phyloP scores from a whole-genome alignment of 2,797 vertebrate genomes.

The Florisuga fusca region DNA sequence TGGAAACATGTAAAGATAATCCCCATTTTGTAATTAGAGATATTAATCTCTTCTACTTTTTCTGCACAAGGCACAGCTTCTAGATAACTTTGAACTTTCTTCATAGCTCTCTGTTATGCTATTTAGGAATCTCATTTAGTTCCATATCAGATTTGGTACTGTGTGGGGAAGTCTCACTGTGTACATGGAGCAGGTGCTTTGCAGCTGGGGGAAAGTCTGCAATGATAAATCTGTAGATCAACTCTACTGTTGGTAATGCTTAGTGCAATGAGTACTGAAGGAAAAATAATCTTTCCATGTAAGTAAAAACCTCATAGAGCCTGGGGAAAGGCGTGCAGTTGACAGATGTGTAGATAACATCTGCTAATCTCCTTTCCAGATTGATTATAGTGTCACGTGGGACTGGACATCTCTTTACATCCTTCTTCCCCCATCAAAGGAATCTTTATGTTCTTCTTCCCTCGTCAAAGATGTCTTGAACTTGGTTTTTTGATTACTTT shows the following conservation, averaged over 20 bases:
- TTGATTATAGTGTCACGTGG: fast-evolving
- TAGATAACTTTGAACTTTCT: not conserved
- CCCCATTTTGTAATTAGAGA: not conserved
- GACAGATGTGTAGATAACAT: not conserved
- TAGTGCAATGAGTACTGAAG: not conserved
- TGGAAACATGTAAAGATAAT: not conserved
- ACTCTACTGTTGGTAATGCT: not conserved
- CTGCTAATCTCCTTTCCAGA: not conserved
- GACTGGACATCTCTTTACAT: not conserved
- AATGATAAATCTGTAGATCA: not conserved
- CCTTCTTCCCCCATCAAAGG: not conserved
- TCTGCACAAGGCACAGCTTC: not conserved
- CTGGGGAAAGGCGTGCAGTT: not conserved
- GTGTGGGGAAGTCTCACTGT: not conserved
- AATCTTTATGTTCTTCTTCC: not conserved
- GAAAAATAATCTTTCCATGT: not conserved
- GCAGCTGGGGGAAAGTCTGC: fast-evolving
- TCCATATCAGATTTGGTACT: not conserved
- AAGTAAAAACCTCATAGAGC: not conserved
- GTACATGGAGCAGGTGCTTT: fast-evolving
- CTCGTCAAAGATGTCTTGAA: not conserved
- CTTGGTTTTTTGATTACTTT: not conserved
- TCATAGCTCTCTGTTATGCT: not conserved
- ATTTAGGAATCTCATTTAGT: not conserved
- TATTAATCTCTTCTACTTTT: not conserved